These are phyloP conservation scores for Heptranchias perlo DNA, from an alignment of 2,113 vertebrate genomes.

Conservation along the genomic window DNA sequence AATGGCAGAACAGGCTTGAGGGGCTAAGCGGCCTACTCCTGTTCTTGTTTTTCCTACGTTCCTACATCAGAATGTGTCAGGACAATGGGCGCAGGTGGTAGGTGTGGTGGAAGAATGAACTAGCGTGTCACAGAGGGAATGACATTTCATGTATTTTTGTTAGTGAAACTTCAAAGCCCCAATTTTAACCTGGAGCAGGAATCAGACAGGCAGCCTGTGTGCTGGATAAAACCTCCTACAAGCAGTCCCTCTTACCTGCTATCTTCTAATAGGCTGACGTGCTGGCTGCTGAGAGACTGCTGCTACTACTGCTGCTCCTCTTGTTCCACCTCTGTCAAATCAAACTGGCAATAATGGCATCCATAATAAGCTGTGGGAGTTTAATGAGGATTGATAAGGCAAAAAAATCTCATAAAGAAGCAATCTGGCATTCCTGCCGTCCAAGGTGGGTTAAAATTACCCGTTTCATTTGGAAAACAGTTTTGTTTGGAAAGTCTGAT, in stretches of 20 bases:
- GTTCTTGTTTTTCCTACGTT: too few species aligned
- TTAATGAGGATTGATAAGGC: neutral
- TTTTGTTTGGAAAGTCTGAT: neutral
- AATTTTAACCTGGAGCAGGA: neutral
- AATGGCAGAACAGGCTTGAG: too few species aligned
- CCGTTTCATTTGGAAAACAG: neutral
- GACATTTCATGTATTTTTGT: neutral
- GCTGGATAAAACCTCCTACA: neutral
- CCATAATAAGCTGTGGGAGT: neutral
- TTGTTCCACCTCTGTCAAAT: neutral
- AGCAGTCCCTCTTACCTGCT: neutral
- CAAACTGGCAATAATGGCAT: neutral
- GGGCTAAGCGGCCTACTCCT: too few species aligned
- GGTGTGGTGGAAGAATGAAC: neutral
- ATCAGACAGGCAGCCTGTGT: neutral
- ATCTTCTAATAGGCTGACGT: neutral
- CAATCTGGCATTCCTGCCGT: neutral
- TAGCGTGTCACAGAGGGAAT: neutral
- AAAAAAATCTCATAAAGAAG: neutral
- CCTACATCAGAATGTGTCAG: too few species aligned
- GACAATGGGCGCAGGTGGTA: neutral
- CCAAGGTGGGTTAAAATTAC: neutral
- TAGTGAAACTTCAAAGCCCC: neutral
- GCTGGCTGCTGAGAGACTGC: neutral
- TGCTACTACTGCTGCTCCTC: neutral